Base-by-base conservation (phyloP, 2,888 invertebrate species). In the Apodemia hepburni region DNA sequence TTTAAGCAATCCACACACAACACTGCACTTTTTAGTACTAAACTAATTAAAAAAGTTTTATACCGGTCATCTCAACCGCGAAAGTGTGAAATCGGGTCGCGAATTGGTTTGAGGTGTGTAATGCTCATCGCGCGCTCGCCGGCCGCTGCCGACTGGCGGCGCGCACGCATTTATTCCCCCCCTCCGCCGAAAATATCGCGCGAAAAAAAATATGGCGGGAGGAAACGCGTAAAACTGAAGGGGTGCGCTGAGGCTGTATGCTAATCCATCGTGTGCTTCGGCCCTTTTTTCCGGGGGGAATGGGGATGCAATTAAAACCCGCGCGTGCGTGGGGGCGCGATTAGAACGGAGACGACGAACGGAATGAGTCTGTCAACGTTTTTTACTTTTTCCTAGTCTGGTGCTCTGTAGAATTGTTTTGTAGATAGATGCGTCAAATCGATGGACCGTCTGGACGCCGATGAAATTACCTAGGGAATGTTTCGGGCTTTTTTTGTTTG, bases 251-350 rank as follows among this genome's bases (percentile, higher is more conserved):
- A 87, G 86, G 87, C 86, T 89, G 85, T 89, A 90, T 91, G 90
- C 90, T 91, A 91, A 91, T 91, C 89, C 88, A 82, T 87, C 87
- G 85, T 85, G 80, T 78, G 75, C 82, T 82, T 77, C 61, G 64
- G 80, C 78, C 82, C 87, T 87, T 87, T 88, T 87, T 89, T 87
- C 86, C 85, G 87, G 86, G 87, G 85, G 79, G 80, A 80, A 74
- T 77, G 83, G 88, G 88, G 88, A 85, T 86, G 89, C 90, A 90
- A 91, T 90, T 91, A 90, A 89, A 89, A 87, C 78, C 85, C 89
- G 90, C 90, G 90, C 90, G 89, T 88, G 90, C 89, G 90, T 86
- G 88, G 87, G 87, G 83, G 81, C 78, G 84, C 89, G 90, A 91
- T 91, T 91, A 91, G 90, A 87, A 88, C 81, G 81, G 87, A 86